Evolutionary conservation across 1,140 invertebrate genomes (phyloP), one percentile per base, ranked within the genome.

Genomic region (Cheumatopsyche charites): DNA sequence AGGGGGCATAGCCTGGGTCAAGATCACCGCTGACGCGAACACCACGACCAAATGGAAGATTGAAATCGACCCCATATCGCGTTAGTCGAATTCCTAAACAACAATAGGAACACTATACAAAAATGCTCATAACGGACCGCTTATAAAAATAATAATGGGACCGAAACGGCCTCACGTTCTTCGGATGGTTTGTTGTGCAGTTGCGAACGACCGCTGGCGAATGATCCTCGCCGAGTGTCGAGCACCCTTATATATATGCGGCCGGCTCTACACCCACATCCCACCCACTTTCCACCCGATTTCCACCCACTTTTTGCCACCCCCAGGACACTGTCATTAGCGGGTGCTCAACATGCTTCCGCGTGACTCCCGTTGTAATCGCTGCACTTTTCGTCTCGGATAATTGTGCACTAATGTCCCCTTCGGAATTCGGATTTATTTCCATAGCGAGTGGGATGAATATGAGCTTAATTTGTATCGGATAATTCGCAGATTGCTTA

Each of bases 1-100:
- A 13, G 70, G 13, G 17, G 73, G 73, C 69, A 74, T 71, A 3
- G 73, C 70, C n/a, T 69, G 45, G 9, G 65, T 55, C 11, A 74
- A 29, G 15, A 72, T 55, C 11, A 74, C 42, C 7, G 67, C 15
- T 7, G 58, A 67, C 3, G 69, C 65, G 58, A 74, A 58, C 49
- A 71, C 36, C 9, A 70, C 65, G n/a, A 72, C 11, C 21, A 73
- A 19, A 26, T 67, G 67, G 23, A 66, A 26, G 9, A 72, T 63
- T 9, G 73, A 52, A 41, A 65, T 63, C 52, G 73, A 74, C 71
- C 65, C 58, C 73, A 74, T 74, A 21, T 9, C 25, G 21, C 29
- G 29, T 36, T 36, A 36, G 29, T 36, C 29, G 9, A 36, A 36
- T 36, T 36, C 29, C 29, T 36, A 29, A 61, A 45, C 12, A 62